Conservation (phyloP, 2,113 vertebrate species). For the Tragelaphus buxtoni region DNA sequence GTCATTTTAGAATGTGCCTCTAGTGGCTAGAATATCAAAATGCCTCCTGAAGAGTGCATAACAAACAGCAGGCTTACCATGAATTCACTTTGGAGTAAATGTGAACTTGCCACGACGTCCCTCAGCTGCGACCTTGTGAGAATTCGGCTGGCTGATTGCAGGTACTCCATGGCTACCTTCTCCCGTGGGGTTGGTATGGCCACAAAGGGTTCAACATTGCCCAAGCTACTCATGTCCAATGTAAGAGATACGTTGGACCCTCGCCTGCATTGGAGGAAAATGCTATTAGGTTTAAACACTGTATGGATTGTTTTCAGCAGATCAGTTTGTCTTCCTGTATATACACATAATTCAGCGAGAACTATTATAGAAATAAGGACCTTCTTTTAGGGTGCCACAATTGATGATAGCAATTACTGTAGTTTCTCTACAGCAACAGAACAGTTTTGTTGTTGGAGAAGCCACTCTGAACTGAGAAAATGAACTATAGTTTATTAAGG, state of each 20-base stretch:
- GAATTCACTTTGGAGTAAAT: constrained; percentile 93
- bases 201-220: constrained; percentile 88
- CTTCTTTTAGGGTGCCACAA: not conserved
- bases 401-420: not conserved
- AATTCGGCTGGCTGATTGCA: constrained; percentile 87
- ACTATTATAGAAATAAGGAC: not conserved
- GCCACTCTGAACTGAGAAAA: constrained; percentile 8
- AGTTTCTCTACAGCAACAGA: not conserved
- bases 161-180: constrained; percentile 90
- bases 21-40: not conserved
- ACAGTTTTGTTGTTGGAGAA: not conserved
- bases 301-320: not conserved
- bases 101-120: constrained; percentile 84
- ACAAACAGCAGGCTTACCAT: constrained; percentile 81
- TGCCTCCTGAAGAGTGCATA: not conserved
- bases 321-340: not conserved
- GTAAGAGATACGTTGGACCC: constrained; percentile 97
- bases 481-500: not conserved
- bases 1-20: not conserved
- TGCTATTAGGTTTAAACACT: not conserved
- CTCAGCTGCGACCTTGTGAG: constrained; percentile 89
- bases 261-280: constrained; percentile 81
- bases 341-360: not conserved
- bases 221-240: constrained; percentile 93
- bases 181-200: constrained; percentile 88